phyloP scores from a whole-genome alignment of 1,140 invertebrate genomes.

The Drusus annulatus region DNA sequence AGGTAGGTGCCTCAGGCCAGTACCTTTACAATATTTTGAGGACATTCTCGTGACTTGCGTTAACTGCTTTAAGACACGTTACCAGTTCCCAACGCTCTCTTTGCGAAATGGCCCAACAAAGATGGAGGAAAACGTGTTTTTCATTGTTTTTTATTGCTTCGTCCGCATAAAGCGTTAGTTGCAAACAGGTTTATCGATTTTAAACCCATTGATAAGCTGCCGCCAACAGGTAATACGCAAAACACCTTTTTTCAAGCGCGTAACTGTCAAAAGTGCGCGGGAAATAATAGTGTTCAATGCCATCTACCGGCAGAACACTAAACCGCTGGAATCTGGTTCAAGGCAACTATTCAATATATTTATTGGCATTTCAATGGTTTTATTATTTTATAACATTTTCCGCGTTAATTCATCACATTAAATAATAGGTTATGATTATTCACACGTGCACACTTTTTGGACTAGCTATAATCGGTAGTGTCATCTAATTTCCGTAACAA shows the following conservation, averaged over 20 bases:
- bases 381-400: not conserved
- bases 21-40: not conserved
- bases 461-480: too few species aligned
- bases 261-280: constrained; percentile 21
- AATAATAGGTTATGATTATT: too few species aligned
- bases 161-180: not conserved
- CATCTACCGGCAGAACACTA: not conserved
- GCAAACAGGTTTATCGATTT: not conserved
- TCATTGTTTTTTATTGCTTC: not conserved
- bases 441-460: too few species aligned
- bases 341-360: not conserved
- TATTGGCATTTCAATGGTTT: too few species aligned
- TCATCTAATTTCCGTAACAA: too few species aligned
- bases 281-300: constrained; percentile 2
- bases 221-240: too few species aligned
- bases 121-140: not conserved
- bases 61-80: not conserved
- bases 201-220: too few species aligned
- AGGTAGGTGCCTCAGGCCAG: too few species aligned
- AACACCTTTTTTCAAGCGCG: not conserved
- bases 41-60: constrained; percentile 16
- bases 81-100: constrained; percentile 16
- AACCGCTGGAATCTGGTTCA: constrained; percentile 7
- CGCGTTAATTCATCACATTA: not conserved
- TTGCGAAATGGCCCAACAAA: constrained; percentile 2